A percentile compares a stretch with the other conserved stretches of the same genome.
Conservation (phyloP, 92 coral and sea anemone genomes). For the Ricordea florida region DNA sequence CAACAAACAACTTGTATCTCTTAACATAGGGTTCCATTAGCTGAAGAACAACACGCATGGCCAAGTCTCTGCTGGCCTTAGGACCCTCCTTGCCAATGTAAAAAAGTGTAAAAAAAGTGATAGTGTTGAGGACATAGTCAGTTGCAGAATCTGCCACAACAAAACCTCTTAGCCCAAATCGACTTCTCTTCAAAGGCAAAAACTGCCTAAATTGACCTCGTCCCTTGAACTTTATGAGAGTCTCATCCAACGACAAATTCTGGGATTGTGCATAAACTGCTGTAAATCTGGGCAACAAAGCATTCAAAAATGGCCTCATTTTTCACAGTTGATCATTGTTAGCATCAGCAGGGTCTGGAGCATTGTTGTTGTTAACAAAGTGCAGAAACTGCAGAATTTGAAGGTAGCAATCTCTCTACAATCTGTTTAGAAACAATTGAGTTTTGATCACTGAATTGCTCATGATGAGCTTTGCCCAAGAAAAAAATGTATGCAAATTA, state of each 20-base stretch:
- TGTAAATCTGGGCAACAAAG: constrained; percentile 16
- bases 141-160: constrained; percentile 43
- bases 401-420: constrained; percentile 36
- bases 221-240: constrained; percentile 51
- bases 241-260: constrained; percentile 62
- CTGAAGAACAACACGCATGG: constrained; percentile 9
- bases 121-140: constrained; percentile 21
- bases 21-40: constrained; percentile 19
- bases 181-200: constrained; percentile 48
- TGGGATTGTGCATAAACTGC: constrained; percentile 48
- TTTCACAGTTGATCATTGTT: constrained; percentile 51
- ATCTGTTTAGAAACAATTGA: constrained; percentile 38
- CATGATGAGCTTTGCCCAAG: not conserved
- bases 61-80: constrained; percentile 39
- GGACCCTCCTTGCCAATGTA: constrained; percentile 36
- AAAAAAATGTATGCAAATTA: not conserved
- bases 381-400: constrained; percentile 35
- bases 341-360: constrained; percentile 47
- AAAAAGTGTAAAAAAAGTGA: too few relatives aligned
- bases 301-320: constrained; percentile 33
- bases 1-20: constrained; percentile 50
- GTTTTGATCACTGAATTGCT: constrained; percentile 35
- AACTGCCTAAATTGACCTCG: constrained; percentile 59
- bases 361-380: constrained; percentile 45
- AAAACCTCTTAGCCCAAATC: constrained; percentile 60